A percentile compares a stretch with the other conserved stretches of the same genome.
These are phyloP conservation scores for Denticeps clupeoides DNA, from an alignment of 2,797 vertebrate genomes.

Conservation along the genomic window DNA sequence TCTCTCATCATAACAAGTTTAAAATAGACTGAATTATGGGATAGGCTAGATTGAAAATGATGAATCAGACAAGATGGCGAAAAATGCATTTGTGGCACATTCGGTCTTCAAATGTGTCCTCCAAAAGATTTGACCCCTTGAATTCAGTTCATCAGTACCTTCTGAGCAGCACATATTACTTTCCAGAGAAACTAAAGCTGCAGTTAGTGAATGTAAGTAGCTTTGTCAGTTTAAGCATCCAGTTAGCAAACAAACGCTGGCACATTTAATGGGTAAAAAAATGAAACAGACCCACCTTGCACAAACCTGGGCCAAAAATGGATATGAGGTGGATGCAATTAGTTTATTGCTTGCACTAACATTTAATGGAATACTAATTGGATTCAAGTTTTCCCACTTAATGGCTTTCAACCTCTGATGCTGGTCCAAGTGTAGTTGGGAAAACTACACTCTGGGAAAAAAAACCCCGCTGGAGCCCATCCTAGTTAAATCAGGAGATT, in stretches of 20 bases:
- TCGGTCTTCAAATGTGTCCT: too few species aligned
- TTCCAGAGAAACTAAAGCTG: background rate
- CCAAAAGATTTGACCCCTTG: too few species aligned
- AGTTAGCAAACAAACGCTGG: too few species aligned
- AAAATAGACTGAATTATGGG: too few species aligned
- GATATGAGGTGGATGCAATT: conserved; percentile 7
- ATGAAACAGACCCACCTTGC: background rate
- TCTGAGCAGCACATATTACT: too few species aligned
- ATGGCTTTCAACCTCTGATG: background rate
- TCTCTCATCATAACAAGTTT: too few species aligned
- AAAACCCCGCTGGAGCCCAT: conserved; percentile 1
- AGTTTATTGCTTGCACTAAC: conserved; percentile 3
- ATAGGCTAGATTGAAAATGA: too few species aligned
- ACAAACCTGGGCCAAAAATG: background rate
- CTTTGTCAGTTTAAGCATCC: too few species aligned
- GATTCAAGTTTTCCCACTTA: conserved; percentile 2
- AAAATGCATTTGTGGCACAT: too few species aligned
- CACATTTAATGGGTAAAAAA: background rate
- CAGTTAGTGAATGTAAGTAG: background rate
- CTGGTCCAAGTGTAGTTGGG: conserved; percentile 7
- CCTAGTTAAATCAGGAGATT: conserved; percentile 6
- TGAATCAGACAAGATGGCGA: too few species aligned
- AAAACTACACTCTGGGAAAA: too few species aligned
- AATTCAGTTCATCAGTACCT: too few species aligned
- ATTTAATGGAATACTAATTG: conserved; percentile 8